phyloP scores from a whole-genome alignment of 2,113 vertebrate genomes.

The Planiliza haematocheilus region DNA sequence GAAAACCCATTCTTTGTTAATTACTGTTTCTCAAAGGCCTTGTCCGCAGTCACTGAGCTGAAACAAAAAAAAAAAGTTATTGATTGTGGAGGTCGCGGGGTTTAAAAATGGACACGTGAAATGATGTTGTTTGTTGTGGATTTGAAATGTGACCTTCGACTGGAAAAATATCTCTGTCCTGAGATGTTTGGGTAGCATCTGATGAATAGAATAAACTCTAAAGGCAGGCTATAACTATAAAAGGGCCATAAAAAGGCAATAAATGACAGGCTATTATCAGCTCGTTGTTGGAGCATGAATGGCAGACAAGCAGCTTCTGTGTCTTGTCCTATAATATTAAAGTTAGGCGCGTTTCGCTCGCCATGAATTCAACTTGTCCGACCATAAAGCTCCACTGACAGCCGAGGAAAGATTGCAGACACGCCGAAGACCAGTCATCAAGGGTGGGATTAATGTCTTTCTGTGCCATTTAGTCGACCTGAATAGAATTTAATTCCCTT shows the following conservation, averaged over 20 bases:
- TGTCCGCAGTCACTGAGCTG: constrained; percentile 79
- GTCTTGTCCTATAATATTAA: constrained; percentile 23
- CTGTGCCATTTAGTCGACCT: constrained; percentile 84
- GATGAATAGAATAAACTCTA: background rate
- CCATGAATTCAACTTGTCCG: constrained; percentile 88
- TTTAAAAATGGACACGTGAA: constrained; percentile 63
- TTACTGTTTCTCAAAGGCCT: constrained; percentile 79
- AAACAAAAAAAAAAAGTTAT: constrained; percentile 81
- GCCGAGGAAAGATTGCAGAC: constrained; percentile 45
- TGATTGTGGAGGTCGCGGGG: constrained; percentile 66
- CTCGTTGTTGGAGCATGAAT: constrained; percentile 12
- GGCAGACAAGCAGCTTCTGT: constrained; percentile 9
- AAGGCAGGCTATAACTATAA: background rate
- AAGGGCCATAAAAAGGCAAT: constrained; percentile 8
- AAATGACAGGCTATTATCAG: constrained; percentile 22
- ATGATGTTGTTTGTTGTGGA: constrained; percentile 44
- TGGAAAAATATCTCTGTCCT: background rate
- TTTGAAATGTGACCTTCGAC: constrained; percentile 33
- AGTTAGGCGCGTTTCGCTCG: constrained; percentile 79
- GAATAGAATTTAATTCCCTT: constrained; percentile 86
- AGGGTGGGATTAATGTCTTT: constrained; percentile 82
- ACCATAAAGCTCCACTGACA: constrained; percentile 81
- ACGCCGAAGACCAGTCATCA: constrained; percentile 78
- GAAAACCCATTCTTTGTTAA: constrained; percentile 83
- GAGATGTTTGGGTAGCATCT: background rate